Conservation (phyloP, 2,888 invertebrate genomes). For the Hydroisotoma schaefferi region DNA sequence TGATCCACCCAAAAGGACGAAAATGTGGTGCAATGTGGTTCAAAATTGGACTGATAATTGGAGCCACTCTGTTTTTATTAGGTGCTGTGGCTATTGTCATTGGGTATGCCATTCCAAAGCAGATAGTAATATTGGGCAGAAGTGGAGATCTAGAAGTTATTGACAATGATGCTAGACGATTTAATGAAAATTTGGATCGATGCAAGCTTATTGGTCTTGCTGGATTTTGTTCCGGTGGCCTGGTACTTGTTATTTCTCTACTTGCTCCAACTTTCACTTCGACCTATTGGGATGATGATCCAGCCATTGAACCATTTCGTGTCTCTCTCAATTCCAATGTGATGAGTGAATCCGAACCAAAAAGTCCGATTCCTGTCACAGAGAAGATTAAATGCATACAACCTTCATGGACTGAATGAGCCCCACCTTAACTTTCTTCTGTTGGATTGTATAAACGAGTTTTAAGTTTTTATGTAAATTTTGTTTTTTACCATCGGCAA, state of each 20-base stretch:
- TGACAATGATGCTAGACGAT: constrained; percentile 53
- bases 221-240: constrained; percentile 55
- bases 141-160: constrained; percentile 52
- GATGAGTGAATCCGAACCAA: constrained; percentile 29
- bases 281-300: constrained; percentile 52
- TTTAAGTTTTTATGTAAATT: too few relatives aligned
- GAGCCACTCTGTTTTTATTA: constrained; percentile 54
- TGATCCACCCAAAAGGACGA: constrained; percentile 51
- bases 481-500: too few relatives aligned
- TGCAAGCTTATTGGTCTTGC: constrained; percentile 55
- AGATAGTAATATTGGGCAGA: constrained; percentile 51
- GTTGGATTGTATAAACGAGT: too few relatives aligned
- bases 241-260: constrained; percentile 54
- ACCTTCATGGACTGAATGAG: constrained; percentile 51
- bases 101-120: constrained; percentile 55
- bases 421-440: too few relatives aligned
- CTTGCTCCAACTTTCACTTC: constrained; percentile 55
- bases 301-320: constrained; percentile 47
- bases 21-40: constrained; percentile 52
- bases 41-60: constrained; percentile 54
- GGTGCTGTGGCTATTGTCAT: constrained; percentile 55
- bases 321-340: constrained; percentile 24
- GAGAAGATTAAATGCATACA: constrained; percentile 49
- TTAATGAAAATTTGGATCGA: constrained; percentile 53
- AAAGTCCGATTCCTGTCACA: constrained; percentile 48